Conservation (phyloP, 2,113 vertebrate genomes). For the Argyrosomus japonicus region DNA sequence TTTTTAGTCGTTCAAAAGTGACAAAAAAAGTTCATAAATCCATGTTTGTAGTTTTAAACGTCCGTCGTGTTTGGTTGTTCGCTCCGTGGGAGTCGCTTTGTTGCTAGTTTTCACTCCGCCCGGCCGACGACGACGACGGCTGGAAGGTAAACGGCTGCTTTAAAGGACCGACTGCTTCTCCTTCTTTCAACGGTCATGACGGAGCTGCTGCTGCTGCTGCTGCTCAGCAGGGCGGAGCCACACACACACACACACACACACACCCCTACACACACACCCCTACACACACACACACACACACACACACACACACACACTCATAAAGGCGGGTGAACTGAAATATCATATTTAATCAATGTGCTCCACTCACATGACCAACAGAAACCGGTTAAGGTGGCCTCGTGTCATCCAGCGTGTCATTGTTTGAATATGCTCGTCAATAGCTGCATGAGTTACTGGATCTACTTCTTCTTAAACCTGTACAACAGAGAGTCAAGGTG, state of each 20-base stretch:
- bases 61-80: no score
- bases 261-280: background rate
- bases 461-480: no score
- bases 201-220: background rate
- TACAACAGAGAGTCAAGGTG: no score
- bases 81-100: no score
- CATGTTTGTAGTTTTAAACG: background rate
- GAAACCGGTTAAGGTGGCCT: background rate
- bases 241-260: background rate
- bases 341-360: background rate
- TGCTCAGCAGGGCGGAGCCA: slow-evolving; percentile 10
- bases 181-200: background rate
- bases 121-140: no score
- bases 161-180: background rate
- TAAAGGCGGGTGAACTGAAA: background rate
- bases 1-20: background rate
- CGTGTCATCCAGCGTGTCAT: no score
- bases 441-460: no score
- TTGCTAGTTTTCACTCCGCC: background rate
- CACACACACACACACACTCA: background rate
- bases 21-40: slow-evolving; percentile 42
- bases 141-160: no score
- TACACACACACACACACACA: background rate
- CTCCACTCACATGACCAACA: background rate
- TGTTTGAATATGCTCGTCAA: no score